Conservation (phyloP, 53 echinoderm and acorn worm genomes). For the Echinometra lucunter region DNA sequence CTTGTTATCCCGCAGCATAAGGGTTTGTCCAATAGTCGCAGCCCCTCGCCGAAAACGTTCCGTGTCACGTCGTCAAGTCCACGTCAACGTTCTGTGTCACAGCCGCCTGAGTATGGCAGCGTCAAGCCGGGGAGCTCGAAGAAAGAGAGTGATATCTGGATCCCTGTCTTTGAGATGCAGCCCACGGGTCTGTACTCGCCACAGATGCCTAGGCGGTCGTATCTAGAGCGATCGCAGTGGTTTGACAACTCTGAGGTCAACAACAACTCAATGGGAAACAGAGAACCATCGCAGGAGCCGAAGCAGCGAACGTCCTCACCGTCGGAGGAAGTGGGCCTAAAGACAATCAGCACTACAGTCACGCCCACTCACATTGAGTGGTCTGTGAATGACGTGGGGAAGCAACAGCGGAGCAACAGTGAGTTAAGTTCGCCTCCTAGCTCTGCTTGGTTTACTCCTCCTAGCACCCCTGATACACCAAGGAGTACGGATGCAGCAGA, state of each 20-base stretch:
- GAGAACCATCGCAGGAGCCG: slow-evolving; percentile 20
- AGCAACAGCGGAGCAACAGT: slow-evolving; percentile 59
- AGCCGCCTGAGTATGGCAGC: slow-evolving; percentile 65
- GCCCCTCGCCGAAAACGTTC: slow-evolving; percentile 66
- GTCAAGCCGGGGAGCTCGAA: slow-evolving; percentile 50
- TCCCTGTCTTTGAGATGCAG: slow-evolving; percentile 69
- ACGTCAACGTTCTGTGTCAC: slow-evolving; percentile 64
- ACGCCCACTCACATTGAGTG: slow-evolving; percentile 58
- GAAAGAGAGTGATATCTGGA: slow-evolving; percentile 63
- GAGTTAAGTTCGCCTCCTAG: slow-evolving; percentile 65
- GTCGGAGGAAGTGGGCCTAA: slow-evolving; percentile 55
- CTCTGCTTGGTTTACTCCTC: slow-evolving; percentile 66
- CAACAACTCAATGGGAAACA: slow-evolving; percentile 18
- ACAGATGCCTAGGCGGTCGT: slow-evolving; percentile 70
- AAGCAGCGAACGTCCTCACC: slow-evolving; percentile 42
- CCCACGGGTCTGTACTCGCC: slow-evolving; percentile 64
- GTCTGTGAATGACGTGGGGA: slow-evolving; percentile 35
- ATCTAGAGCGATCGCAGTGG: slow-evolving; percentile 62
- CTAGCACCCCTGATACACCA: slow-evolving; percentile 64
- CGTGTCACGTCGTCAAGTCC: slow-evolving; percentile 67
- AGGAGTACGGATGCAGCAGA: slow-evolving; percentile 54
- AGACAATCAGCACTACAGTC: slow-evolving; percentile 46
- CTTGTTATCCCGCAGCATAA: slow-evolving; percentile 61
- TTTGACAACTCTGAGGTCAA: slow-evolving; percentile 63
- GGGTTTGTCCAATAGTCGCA: slow-evolving; percentile 48